Evolutionary conservation across 2,797 vertebrate species (phyloP), one percentile per base, ranked within the genome.

Genomic region (Vespertilio murinus): DNA sequence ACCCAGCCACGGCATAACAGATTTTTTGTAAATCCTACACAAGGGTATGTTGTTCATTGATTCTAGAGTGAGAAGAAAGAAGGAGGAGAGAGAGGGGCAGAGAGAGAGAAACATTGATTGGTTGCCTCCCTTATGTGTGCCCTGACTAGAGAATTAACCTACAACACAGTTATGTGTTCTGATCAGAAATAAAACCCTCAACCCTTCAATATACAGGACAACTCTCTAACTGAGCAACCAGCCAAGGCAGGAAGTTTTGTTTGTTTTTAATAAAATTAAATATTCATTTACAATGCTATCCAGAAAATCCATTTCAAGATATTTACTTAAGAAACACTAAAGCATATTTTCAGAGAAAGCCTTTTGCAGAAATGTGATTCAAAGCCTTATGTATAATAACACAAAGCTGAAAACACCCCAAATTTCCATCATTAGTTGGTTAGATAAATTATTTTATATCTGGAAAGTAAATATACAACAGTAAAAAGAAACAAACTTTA

Each of bases 401-500:
- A 23, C 22, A n/a, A 91, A 65, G n/a, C 33, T 59, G 59, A 12
- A 89, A 85, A 74, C 33, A 80, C 52, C 9, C 25, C 20, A 87
- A 47, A 82, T 35, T 35, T 47, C n/a, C 28, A 38, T 42, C 1
- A 52, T 71, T 71, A 56, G 22, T 79, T 91, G 52, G 42, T 79
- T 35, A 52, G 38, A 12, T 74, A 67, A 90, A 88, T 73, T 59
- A 14, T 28, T 84, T 14, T 33, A 5, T 42, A 40, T 82, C 38
- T 77, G 86, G 77, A 71, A 88, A 79, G 45, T 74, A 30, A 94
- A 78, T 47, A 49, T 33, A 94, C 70, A 95, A 42, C 6, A 84
- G 64, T 83, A 83, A 86, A 80, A 65, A 59, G n/a, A 20, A 87
- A 83, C 33, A 74, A 40, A 80, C 4, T 47, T 64, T 33, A 42